Conservation (phyloP, 2,797 vertebrate genomes). For the Crenuchus spilurus region DNA sequence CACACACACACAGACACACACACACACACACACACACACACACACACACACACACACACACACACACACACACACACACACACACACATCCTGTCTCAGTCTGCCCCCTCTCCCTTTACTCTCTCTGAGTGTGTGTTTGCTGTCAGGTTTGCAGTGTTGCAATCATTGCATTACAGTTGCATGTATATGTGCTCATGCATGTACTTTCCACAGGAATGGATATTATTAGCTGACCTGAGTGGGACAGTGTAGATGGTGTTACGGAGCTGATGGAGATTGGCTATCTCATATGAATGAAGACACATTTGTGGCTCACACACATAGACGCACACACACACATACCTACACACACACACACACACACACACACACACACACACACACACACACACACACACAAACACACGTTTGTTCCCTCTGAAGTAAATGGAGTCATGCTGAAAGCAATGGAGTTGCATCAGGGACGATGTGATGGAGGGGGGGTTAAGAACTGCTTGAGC, state of each 20-base stretch:
- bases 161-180: neutral
- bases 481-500: slow-evolving; percentile 27
- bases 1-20: too few species aligned
- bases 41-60: too few species aligned
- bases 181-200: neutral
- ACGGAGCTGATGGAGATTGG: neutral
- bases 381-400: too few species aligned
- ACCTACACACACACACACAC: too few species aligned
- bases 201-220: neutral
- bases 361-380: too few species aligned
- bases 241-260: neutral
- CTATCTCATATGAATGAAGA: neutral
- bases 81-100: too few species aligned
- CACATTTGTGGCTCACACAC: too few species aligned
- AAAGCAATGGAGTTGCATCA: neutral
- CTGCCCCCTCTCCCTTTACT: neutral
- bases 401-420: neutral
- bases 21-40: too few species aligned
- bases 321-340: too few species aligned
- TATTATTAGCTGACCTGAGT: neutral
- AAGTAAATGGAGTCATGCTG: neutral
- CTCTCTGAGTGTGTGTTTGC: neutral
- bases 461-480: neutral
- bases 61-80: too few species aligned
- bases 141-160: neutral